Percentiles rank a stretch among this genome's conserved stretches.
Evolutionary conservation across 2,113 vertebrate genomes (phyloP).

Genomic region (Microcebus murinus): DNA sequence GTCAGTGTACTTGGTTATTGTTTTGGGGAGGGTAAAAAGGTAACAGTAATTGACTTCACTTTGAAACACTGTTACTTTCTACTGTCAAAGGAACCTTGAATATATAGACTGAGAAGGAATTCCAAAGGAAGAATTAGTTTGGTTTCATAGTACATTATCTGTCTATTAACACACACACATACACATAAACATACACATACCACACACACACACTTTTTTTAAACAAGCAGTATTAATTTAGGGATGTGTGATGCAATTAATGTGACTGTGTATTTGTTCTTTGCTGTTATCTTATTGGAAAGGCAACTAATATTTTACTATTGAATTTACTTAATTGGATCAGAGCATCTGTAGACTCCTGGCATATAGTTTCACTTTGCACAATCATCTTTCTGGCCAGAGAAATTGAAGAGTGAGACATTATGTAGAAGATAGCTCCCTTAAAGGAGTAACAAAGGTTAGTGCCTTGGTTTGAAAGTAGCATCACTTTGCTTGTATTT

Average conservation of each 20-base stretch:
- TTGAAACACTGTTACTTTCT: slow-evolving; percentile 57
- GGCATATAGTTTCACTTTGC: not conserved
- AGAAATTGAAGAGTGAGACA: slow-evolving; percentile 7
- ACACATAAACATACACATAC: not conserved
- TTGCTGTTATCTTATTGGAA: slow-evolving; percentile 15
- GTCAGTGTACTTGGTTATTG: slow-evolving; percentile 4
- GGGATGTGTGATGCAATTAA: not conserved
- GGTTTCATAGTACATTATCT: not conserved
- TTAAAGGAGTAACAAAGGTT: not conserved
- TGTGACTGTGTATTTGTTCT: not conserved
- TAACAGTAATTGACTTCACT: not conserved
- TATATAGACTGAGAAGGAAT: slow-evolving; percentile 21
- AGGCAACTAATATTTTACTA: not conserved
- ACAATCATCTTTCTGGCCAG: not conserved
- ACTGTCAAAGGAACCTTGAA: slow-evolving; percentile 4
- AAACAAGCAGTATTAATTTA: slow-evolving; percentile 28
- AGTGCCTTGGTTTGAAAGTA: not conserved
- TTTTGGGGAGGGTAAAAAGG: not conserved
- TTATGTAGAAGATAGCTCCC: not conserved
- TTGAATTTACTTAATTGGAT: not conserved
- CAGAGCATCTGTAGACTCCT: not conserved
- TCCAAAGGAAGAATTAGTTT: not conserved
- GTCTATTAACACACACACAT: not conserved
- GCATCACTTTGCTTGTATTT: not conserved
- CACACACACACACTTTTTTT: not conserved